These are phyloP conservation scores for Centroberyx gerrardi DNA, from an alignment of 2,797 vertebrate genomes.

Conservation along the genomic window DNA sequence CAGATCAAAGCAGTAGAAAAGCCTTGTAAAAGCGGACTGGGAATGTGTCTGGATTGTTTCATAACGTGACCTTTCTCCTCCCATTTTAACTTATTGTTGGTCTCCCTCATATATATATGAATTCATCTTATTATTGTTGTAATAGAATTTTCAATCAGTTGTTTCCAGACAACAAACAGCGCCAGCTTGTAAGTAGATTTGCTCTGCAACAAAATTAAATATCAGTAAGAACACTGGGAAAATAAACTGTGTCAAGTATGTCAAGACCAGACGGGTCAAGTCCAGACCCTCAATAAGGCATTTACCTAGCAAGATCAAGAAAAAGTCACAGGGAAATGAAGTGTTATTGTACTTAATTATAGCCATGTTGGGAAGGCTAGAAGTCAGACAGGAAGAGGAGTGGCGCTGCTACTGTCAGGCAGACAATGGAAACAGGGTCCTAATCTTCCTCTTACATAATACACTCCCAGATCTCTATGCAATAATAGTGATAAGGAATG, in stretches of 20 bases:
- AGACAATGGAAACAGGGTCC: conserved; percentile 40
- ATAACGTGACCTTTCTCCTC: neutral
- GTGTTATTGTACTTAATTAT: neutral
- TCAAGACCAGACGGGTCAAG: too few species aligned
- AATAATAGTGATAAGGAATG: neutral
- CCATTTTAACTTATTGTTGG: too few species aligned
- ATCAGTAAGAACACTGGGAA: neutral
- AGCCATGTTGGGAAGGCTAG: neutral
- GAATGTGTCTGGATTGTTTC: neutral
- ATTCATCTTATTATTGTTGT: too few species aligned
- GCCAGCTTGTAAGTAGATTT: neutral
- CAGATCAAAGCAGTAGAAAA: conserved; percentile 22
- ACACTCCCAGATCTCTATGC: neutral
- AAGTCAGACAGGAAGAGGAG: conserved; percentile 59
- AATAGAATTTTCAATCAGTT: too few species aligned
- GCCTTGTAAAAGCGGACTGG: neutral
- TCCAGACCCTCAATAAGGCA: neutral
- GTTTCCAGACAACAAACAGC: too few species aligned
- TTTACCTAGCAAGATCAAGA: conserved; percentile 1
- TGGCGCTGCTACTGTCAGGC: conserved; percentile 20
- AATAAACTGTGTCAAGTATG: too few species aligned
- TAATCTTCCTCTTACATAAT: conserved; percentile 36
- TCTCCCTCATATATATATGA: too few species aligned
- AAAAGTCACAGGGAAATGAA: neutral
- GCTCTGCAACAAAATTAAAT: neutral